Base-by-base conservation (phyloP, 2,888 invertebrate genomes). In the Eustalomyia histrio region DNA sequence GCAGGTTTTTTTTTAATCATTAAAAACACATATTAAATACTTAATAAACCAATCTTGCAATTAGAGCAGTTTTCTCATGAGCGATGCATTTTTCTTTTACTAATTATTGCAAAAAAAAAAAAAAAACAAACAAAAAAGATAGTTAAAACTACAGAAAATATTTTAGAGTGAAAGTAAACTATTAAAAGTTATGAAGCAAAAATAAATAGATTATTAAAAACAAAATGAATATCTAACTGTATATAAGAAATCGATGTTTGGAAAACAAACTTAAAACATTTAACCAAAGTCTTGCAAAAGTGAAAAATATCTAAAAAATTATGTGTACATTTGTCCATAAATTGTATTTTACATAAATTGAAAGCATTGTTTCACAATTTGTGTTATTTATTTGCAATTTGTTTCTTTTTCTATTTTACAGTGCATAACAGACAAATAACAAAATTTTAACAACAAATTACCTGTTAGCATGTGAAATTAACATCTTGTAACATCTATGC, bases 121-220 rank as follows among this genome's bases (percentile, higher is more conserved):
- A 43, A 73, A 18, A 52, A 14, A 63, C 17, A 18, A 7, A n/a
- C n/a, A n/a, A n/a, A n/a, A n/a, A n/a, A n/a, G n/a, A n/a, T n/a
- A n/a, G n/a, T n/a, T n/a, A n/a, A 47, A 50, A 21, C 55, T 2
- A 7, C 14, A 68, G 61, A 12, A 58, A 29, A 69, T 65, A 50
- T 39, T 43, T 67, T 63, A 24, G 35, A 81, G 81, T 81, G 81
- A 81, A 81, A 81, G 81, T 81, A 71, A 69, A 67, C 58, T 43
- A 57, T 43, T 57, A 43, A 10, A 53, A 60, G 61, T 52, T 39
- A 52, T 52, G 35, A 71, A 71, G 35, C 21, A 71, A 39, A 53
- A 16, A 16, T 16, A 16, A 24, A 57, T 33, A 57, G 21, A 57
- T 33, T 29, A 24, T 52, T 43, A 53, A 53, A 52, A 47, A 47